phyloP scores from a whole-genome alignment of 35 echinoderm and acorn worm genomes.

The Anneissia japonica region DNA sequence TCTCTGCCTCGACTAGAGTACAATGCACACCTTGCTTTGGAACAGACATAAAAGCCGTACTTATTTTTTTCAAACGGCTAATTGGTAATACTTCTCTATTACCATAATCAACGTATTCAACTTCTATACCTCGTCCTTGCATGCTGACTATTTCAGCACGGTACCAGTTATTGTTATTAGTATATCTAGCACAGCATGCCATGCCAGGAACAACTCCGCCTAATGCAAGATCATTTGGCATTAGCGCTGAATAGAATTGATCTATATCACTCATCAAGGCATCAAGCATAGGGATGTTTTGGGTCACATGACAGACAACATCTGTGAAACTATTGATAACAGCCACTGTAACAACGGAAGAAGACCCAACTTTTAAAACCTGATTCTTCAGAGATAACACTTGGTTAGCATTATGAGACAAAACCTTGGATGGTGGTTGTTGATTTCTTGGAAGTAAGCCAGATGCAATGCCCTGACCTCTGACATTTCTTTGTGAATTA shows the following conservation, averaged over 20 bases:
- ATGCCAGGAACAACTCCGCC: neutral
- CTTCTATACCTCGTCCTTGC: neutral
- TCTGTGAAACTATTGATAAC: neutral
- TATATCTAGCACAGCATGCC: neutral
- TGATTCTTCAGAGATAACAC: neutral
- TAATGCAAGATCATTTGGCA: neutral
- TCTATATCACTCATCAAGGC: neutral
- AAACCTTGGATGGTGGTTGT: neutral
- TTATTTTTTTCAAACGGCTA: neutral
- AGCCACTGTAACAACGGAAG: neutral
- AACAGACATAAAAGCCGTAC: neutral
- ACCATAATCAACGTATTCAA: conserved; percentile 7
- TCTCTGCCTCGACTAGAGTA: neutral
- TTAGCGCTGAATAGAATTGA: neutral
- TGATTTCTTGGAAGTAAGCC: neutral
- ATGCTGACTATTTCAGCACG: neutral
- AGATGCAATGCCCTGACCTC: neutral
- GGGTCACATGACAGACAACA: neutral
- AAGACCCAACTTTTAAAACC: neutral
- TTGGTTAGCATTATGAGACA: neutral
- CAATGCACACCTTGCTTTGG: conserved; percentile 1
- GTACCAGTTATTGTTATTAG: neutral
- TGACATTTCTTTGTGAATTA: neutral
- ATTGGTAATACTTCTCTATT: neutral
- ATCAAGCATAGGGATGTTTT: neutral